Percentiles rank a stretch among this genome's conserved stretches.
Evolutionary conservation across 1,140 invertebrate genomes (phyloP).

Genomic region (Geopemphigus sp.): DNA sequence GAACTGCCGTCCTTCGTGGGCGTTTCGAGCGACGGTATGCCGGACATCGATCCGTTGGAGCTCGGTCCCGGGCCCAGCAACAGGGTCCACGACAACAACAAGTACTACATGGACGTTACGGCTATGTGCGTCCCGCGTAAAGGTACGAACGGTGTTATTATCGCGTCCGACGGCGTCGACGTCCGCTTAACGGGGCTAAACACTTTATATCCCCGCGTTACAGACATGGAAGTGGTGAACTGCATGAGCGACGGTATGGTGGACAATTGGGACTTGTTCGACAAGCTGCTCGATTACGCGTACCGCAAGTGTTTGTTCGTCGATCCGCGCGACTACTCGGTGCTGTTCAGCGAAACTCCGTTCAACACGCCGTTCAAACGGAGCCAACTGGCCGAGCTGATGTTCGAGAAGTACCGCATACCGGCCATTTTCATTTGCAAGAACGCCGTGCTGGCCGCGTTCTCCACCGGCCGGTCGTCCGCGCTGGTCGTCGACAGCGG

Average conservation of each 20-base stretch:
- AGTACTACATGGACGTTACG: conserved; percentile 75
- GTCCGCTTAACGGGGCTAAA: no score
- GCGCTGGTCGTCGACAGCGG: conserved; percentile 83
- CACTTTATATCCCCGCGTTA: no score
- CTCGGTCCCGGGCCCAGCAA: conserved; percentile 55
- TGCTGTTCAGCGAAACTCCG: conserved; percentile 82
- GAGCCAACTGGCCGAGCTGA: conserved; percentile 81
- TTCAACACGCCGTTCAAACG: conserved; percentile 79
- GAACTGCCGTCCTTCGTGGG: conserved; percentile 78
- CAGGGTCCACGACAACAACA: conserved; percentile 60
- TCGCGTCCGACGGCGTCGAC: no score
- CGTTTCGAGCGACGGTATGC: conserved; percentile 62
- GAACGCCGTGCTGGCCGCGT: conserved; percentile 84
- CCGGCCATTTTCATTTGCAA: conserved; percentile 87
- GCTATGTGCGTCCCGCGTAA: conserved; percentile 83
- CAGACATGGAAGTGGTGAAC: conserved; percentile 66
- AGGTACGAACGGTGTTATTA: conserved; percentile 52
- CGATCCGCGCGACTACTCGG: conserved; percentile 76
- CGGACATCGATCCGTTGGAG: conserved; percentile 61
- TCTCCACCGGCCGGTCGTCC: conserved; percentile 82
- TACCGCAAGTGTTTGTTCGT: conserved; percentile 75
- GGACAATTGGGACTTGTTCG: conserved; percentile 90
- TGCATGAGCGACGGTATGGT: conserved; percentile 87
- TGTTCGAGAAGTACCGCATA: conserved; percentile 90
- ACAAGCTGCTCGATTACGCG: conserved; percentile 77